phyloP scores from a whole-genome alignment of 2,797 vertebrate genomes.

The Distichodus sexfasciatus region DNA sequence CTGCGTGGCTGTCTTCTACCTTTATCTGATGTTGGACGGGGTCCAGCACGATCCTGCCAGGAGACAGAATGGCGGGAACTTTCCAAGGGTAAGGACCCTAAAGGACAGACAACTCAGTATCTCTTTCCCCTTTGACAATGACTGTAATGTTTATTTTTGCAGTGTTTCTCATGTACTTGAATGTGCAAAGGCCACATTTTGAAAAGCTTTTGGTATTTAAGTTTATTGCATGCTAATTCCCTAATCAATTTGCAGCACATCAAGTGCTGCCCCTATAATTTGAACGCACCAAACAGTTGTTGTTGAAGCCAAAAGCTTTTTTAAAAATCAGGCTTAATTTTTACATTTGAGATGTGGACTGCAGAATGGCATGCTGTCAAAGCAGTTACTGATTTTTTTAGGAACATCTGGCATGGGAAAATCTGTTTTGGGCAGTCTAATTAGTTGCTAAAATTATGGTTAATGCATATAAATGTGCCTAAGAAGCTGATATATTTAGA shows the following conservation, averaged over 20 bases:
- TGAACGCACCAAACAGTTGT: neutral
- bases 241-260: slow-evolving; percentile 20
- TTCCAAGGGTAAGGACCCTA: slow-evolving; percentile 86
- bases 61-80: slow-evolving; percentile 88
- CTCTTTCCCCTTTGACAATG: neutral
- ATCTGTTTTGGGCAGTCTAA: no score
- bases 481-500: no score
- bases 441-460: neutral
- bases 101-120: neutral
- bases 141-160: neutral
- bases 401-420: neutral
- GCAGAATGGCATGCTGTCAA: neutral
- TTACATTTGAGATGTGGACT: slow-evolving; percentile 1
- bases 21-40: slow-evolving; percentile 97
- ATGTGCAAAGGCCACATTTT: slow-evolving; percentile 19
- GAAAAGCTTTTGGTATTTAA: slow-evolving; percentile 16
- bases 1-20: slow-evolving; percentile 97
- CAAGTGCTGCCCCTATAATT: neutral
- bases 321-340: neutral
- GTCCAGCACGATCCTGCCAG: slow-evolving; percentile 92
- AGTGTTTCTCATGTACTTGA: slow-evolving; percentile 7
- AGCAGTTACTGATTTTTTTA: neutral
- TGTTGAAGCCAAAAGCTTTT: slow-evolving; percentile 7
- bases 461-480: neutral
- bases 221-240: slow-evolving; percentile 3